Conservation (phyloP, 2,888 invertebrate species). For the Cistogaster globosa region DNA sequence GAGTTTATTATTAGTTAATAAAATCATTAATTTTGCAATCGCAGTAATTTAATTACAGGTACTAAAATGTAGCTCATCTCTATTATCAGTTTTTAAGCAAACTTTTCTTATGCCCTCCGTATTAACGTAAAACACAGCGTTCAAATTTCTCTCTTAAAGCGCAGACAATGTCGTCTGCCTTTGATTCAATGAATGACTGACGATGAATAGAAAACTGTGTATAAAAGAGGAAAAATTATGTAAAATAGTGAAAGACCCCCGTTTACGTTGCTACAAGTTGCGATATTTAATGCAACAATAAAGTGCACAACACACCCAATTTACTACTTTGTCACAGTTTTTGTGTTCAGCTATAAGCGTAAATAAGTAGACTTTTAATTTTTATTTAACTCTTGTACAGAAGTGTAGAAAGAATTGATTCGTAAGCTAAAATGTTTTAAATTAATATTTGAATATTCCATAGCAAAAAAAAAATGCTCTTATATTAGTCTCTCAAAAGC, state of each 20-base stretch:
- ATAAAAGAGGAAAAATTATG: constrained; percentile 19
- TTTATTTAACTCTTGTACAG: constrained; percentile 1
- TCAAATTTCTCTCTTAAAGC: constrained; percentile 2
- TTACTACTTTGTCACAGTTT: constrained; percentile 27
- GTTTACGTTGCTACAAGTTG: constrained; percentile 49
- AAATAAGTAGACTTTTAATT: constrained; percentile 41
- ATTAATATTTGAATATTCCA: too few relatives aligned
- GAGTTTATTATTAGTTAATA: too few relatives aligned
- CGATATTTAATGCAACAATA: constrained; percentile 53
- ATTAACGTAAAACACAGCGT: constrained; percentile 5
- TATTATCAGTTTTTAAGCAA: not conserved
- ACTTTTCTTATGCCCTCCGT: constrained; percentile 11
- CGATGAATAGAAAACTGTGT: constrained; percentile 26
- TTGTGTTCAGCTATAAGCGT: not conserved
- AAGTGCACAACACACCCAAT: constrained; percentile 66
- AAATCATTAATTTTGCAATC: too few relatives aligned
- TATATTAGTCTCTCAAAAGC: too few relatives aligned
- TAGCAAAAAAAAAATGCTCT: too few relatives aligned
- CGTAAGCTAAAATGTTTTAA: not conserved
- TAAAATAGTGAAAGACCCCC: constrained; percentile 29
- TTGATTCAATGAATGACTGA: constrained; percentile 49
- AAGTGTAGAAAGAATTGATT: constrained; percentile 32
- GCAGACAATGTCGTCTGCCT: constrained; percentile 51
- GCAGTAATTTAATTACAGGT: too few relatives aligned
- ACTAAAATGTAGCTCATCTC: too few relatives aligned